Base-by-base conservation (phyloP, 2,888 invertebrate species). In the Teinopalpus imperialis region DNA sequence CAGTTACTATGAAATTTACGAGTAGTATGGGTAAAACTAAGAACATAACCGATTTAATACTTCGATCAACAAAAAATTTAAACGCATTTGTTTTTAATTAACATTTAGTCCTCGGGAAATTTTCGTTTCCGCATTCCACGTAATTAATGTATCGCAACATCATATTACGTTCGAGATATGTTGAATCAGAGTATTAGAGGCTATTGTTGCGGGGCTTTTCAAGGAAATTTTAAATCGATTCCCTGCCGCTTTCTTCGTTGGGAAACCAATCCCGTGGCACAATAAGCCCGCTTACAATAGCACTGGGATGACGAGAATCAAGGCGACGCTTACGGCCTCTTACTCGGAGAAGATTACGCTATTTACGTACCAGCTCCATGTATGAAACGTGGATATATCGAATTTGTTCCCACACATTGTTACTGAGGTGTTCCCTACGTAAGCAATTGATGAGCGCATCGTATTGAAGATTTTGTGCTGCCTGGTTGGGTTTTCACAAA, bases 211-310 rank as follows among this genome's bases (percentile, higher is more conserved):
- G 67, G 63, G 61, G 70, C 61, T 71, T 77, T 82, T 77, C 71
- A 73, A 72, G 74, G 71, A 74, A 71, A 80, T 83, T 83, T 85
- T 77, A 86, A 87, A 87, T 87, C 86, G 80, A 85, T 85, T 83
- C 80, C 74, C 67, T 54, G 56, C 70, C 70, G 77, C 78, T 81
- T 78, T 79, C 81, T 73, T 70, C 71, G 67, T 53, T 63, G 70
- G 68, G 76, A 78, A 86, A 81, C 79, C 82, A 85, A 85, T 83
- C 83, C 82, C 76, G 62, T 56, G 60, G 61, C 76, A 86, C 88
- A 87, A 87, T 87, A 73, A 74, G 72, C 66, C 50, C 63, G 67
- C 62, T 62, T 67, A 86, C 85, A 86, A 87, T 86, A 56, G 81
- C 67, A 60, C 62, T 59, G 64, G 58, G 73, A 79, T 76, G 81